Evolutionary conservation across 2,113 vertebrate genomes (phyloP).

Genomic region (Lates calcarifer): DNA sequence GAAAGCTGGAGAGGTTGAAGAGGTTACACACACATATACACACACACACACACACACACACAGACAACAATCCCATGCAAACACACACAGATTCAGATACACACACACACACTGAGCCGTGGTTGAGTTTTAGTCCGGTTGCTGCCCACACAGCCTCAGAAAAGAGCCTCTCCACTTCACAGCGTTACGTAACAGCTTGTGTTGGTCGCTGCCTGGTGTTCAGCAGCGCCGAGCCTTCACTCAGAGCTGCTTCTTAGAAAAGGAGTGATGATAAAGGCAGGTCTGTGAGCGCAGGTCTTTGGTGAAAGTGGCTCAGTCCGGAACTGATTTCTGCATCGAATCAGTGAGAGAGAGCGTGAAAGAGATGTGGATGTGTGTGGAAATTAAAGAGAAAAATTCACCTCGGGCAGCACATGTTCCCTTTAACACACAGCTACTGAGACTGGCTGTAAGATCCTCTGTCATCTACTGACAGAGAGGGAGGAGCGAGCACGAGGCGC

Average conservation of each 20-base stretch:
- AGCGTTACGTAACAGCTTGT: conserved; percentile 52
- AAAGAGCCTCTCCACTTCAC: conserved; percentile 31
- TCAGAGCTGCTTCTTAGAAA: background rate
- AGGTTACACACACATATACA: conserved; percentile 29
- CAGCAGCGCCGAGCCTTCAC: conserved; percentile 19
- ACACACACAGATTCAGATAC: conserved; percentile 1
- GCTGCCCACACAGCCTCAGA: conserved; percentile 46
- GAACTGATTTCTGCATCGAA: background rate
- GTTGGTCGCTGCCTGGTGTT: conserved; percentile 31
- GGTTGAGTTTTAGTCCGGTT: background rate
- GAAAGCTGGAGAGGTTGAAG: conserved; percentile 56
- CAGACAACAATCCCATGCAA: background rate
- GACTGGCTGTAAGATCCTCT: too few relatives aligned
- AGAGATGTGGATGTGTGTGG: too few relatives aligned
- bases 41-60: background rate
- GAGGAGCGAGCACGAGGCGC: too few relatives aligned
- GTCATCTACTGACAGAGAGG: too few relatives aligned
- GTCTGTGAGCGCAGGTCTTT: background rate
- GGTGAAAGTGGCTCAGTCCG: too few relatives aligned
- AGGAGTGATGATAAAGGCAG: background rate
- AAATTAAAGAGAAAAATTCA: too few relatives aligned
- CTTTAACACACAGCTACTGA: too few relatives aligned
- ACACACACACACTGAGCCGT: conserved; percentile 1
- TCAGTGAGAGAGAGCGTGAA: too few relatives aligned
- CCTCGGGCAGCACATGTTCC: too few relatives aligned